Evolutionary conservation across 2,888 invertebrate species (phyloP), one percentile per base, ranked within the genome.

Genomic region (Orgyia antiqua): DNA sequence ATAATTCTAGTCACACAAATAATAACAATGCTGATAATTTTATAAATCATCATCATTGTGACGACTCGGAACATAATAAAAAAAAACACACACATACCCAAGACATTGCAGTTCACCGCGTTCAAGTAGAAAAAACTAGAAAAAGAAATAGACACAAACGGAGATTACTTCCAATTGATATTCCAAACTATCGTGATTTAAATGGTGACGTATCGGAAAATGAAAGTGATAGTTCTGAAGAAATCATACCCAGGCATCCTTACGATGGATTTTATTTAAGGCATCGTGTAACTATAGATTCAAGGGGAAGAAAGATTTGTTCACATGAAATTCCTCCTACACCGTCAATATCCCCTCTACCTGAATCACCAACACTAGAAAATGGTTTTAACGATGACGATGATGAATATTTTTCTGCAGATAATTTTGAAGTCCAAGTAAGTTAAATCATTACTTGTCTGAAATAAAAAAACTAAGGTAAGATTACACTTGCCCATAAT

Each of bases 261-360:
- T 87, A 87, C 38, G 87, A 87, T 49, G 82, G 77, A 10, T 87
- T 72, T 53, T 87, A 86, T 42, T 65, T 87, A 48, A 69, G 75
- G 42, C 87, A 87, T 49, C 69, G 58, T 51, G 51, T 59, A 17
- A 77, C 78, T 26, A 62, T 86, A 45, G 79, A 87, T 44, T 53
- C 73, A 9, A 62, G 59, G 15, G 84, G 84, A 29, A 68, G 69
- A 30, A 86, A 86, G 55, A 59, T 84, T 30, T 87, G 87, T 49
- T 64, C 71, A 8, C 83, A 87, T 42, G 77, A 86, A 67, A 64
- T 86, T 40, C 79, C 79, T 21, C 71, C 72, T 10, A 62, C 70
- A 10, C 74, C 75, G 12, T 61, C 77, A 19, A 71, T 61, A 4
- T 58, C 68, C 28, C 59, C 52, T 13, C 50, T 63, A 19, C 67